phyloP scores from a whole-genome alignment of 37 sponge, comb jelly and placozoan genomes.

The Halichondria panicea region DNA sequence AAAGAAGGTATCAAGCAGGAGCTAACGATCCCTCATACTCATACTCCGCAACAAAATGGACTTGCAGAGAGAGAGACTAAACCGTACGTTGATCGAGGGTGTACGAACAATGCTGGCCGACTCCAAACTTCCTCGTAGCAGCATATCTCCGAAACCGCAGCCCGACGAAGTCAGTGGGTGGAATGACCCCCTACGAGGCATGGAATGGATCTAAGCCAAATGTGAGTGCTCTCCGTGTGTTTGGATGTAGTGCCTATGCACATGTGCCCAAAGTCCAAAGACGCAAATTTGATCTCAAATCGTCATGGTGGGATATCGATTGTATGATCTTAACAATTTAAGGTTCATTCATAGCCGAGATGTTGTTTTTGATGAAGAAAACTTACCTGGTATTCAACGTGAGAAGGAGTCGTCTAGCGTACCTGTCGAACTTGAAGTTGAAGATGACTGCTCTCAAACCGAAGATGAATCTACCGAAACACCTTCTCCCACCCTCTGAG shows the following conservation, averaged over 20 bases:
- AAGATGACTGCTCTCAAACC: background rate
- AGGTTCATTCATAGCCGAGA: background rate
- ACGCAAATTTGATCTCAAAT: slow-evolving; percentile 18
- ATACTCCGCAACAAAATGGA: slow-evolving; percentile 47
- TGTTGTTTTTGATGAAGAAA: slow-evolving; percentile 1
- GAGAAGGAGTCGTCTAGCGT: background rate
- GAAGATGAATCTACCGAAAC: background rate
- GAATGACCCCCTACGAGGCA: slow-evolving; percentile 28
- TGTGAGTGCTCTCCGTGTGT: slow-evolving; percentile 12
- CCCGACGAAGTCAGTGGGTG: slow-evolving; percentile 20
- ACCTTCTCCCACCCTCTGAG: too few species aligned
- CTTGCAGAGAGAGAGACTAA: slow-evolving; percentile 12
- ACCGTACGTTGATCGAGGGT: slow-evolving; percentile 26
- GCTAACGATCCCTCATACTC: slow-evolving; percentile 8
- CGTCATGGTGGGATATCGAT: slow-evolving; percentile 34
- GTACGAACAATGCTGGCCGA: slow-evolving; percentile 41
- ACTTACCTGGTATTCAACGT: background rate
- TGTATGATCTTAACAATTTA: slow-evolving; percentile 34
- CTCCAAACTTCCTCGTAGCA: slow-evolving; percentile 11
- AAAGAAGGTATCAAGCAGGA: slow-evolving; percentile 31
- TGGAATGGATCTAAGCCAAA: slow-evolving; percentile 16
- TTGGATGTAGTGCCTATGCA: slow-evolving; percentile 17
- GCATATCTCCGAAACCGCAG: slow-evolving; percentile 34
- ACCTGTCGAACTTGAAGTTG: background rate
- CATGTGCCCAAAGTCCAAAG: slow-evolving; percentile 17